These are phyloP conservation scores for Aporophyla lueneburgensis DNA, from an alignment of 2,888 invertebrate species.

Conservation along the genomic window DNA sequence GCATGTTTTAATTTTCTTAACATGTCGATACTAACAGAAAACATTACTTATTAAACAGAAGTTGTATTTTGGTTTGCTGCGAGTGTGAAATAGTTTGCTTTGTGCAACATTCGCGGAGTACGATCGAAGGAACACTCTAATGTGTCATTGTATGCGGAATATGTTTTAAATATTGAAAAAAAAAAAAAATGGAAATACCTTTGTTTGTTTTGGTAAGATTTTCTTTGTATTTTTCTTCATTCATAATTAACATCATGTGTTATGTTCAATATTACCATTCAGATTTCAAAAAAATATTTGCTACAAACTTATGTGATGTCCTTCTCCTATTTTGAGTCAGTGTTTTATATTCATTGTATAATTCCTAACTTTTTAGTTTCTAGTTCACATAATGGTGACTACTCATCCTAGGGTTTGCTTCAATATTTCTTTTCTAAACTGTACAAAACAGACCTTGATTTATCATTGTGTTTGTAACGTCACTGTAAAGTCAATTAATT, in stretches of 20 bases:
- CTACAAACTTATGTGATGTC: neutral
- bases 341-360: neutral
- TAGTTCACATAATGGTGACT: neutral
- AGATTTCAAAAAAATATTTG: neutral
- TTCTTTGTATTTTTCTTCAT: neutral
- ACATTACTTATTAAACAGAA: constrained; percentile 32
- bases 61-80: constrained; percentile 13
- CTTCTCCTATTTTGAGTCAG: no score
- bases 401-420: neutral
- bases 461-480: neutral
- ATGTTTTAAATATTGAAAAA: constrained; percentile 37
- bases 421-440: neutral
- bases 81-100: neutral
- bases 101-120: constrained; percentile 14
- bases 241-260: neutral
- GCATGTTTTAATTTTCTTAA: constrained; percentile 55
- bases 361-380: neutral
- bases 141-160: constrained; percentile 15
- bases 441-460: neutral
- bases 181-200: constrained; percentile 44
- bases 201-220: constrained; percentile 49
- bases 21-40: constrained; percentile 18
- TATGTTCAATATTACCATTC: neutral
- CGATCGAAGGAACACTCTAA: neutral
- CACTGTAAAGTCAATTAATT: neutral